These are phyloP conservation scores for Strix aluco DNA, from an alignment of 2,113 vertebrate species.

Conservation along the genomic window DNA sequence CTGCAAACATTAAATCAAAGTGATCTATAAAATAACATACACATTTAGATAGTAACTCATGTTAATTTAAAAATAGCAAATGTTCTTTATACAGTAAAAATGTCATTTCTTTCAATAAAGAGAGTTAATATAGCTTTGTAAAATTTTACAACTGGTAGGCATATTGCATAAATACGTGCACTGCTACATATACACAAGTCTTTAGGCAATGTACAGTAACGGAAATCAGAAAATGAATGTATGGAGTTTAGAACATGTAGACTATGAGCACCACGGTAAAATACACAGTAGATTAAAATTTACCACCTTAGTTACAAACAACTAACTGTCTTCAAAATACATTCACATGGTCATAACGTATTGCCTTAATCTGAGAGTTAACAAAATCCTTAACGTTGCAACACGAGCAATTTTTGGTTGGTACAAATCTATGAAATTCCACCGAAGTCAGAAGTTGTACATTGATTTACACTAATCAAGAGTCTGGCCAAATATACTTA, in stretches of 20 bases:
- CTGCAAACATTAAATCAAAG: background rate
- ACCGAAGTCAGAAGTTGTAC: background rate
- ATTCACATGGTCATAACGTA: background rate
- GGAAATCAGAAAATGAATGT: background rate
- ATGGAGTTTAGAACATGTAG: background rate
- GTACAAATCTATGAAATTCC: background rate
- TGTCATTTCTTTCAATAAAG: constrained; percentile 21
- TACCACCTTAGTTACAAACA: background rate
- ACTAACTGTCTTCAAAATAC: background rate
- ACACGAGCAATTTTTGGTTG: fast-evolving
- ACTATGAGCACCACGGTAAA: background rate
- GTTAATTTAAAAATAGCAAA: constrained; percentile 10
- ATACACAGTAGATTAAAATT: background rate
- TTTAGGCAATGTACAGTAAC: background rate
- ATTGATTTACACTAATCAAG: background rate
- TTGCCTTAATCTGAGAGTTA: background rate
- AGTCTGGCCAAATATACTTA: background rate
- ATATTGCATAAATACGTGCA: background rate
- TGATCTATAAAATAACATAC: background rate
- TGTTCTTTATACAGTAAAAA: constrained; percentile 17
- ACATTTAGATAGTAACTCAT: background rate
- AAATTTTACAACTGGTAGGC: background rate
- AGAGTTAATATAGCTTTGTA: background rate
- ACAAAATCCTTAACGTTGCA: background rate
- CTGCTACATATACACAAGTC: background rate